Base-by-base conservation (phyloP, 2,888 invertebrate genomes). In the Spilosoma lubricipeda region DNA sequence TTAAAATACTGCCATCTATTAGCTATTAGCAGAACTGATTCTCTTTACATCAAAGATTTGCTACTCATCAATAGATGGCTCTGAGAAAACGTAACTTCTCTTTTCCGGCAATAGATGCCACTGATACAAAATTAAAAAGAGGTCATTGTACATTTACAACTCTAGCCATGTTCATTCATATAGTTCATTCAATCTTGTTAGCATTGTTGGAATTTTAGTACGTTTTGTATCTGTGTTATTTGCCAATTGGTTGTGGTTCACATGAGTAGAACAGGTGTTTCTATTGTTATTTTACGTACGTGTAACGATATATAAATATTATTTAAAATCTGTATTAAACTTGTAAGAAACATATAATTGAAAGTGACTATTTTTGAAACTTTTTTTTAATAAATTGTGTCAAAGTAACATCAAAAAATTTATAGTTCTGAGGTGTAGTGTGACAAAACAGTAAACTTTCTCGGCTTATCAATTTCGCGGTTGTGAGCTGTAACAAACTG, bases 361-460 rank as follows among this genome's bases (percentile, higher is more conserved):
- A 4, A 30, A n/a, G 36, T 71, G 30, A 18, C 11, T 52, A 33
- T 48, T 74, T 72, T 27, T 33, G 59, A 5, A 68, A 20, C 67
- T 67, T 70, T 3, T 42, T 52, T 18, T 23, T 30, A 33, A 42
- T n/a, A 59, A 64, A 74, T 65, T 73, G 39, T 33, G 67, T 77
- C 33, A 72, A 77, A 79, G 75, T 65, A 27, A n/a, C 70, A 78
- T 81, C 77, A 56, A 30, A 67, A 75, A 77, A 82, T 75, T 84
- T 79, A 83, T 63, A 63, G 63, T 30, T 63, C 82, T 85, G 74
- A 86, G 79, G 88, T 88, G 88, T 85, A 81, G 89, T 93, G 93
- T 91, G 88, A 91, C 91, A 89, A 91, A 93, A 89, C 84, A 79
- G 77, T 77, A 83, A 92, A 93, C 94, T 94, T 94, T 94, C 94